Base-by-base conservation (phyloP, 2,888 invertebrate species). In the Papilio demoleus region DNA sequence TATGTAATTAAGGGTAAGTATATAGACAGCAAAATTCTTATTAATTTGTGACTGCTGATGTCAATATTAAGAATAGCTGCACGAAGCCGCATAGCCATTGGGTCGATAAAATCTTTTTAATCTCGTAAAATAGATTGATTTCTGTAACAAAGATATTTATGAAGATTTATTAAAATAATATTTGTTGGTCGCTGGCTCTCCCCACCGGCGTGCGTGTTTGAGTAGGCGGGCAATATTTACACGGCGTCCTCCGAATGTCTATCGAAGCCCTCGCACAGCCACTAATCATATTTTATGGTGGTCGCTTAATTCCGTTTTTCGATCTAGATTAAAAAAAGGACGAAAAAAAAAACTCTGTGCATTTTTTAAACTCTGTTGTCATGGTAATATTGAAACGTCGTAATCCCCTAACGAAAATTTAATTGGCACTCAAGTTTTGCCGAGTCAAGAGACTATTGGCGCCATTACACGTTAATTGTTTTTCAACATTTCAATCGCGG, bases 281-380 rank as follows among this genome's bases (percentile, higher is more conserved):
- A 88, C 90, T 88, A 89, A 90, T 91, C 89, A 90, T 89, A 88
- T 90, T 90, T 90, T 90, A 90, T 86, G 88, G 82, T 83, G 80
- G 81, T 76, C 82, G 83, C 83, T 85, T 78, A 83, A 83, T 74
- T 75, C 75, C 73, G 74, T 76, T 73, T 85, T 85, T 84, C 88
- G 84, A 87, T 86, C 84, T 79, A 85, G 85, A 88, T 89, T 86
- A 87, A 85, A 86, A 79, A 81, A 79, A 77, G 79, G 76, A 79
- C 31, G 74, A 78, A 78, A 74, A 76, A 77, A 75, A 74, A 72
- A 65, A 3, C 31, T 61, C 67, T 72, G 74, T 72, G 73, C 71
- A 65, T 74, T 77, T 75, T 31, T 31, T 50, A 17, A 73, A 71
- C 67, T 71, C 74, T 69, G 71, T 71, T 70, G 53, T 53, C 68